These are phyloP conservation scores for Galerucella calmariensis DNA, from an alignment of 2,888 invertebrate species.

Conservation along the genomic window DNA sequence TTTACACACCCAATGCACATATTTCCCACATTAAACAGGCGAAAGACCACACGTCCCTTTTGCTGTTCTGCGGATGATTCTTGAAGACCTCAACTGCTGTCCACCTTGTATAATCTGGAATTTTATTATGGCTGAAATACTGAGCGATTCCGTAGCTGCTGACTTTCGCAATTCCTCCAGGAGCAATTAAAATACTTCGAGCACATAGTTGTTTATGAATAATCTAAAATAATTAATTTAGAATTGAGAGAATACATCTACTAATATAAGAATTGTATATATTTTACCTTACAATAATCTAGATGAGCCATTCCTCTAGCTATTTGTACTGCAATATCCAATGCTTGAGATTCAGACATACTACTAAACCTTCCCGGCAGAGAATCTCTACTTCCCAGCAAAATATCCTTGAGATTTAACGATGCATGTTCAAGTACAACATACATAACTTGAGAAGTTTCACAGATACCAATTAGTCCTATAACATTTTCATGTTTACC, in stretches of 20 bases:
- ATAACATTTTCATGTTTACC: conserved; percentile 79
- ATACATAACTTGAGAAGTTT: conserved; percentile 79
- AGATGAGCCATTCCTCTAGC: conserved; percentile 79
- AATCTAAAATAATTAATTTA: conserved; percentile 63
- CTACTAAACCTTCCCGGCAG: conserved; percentile 66
- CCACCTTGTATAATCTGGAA: conserved; percentile 83
- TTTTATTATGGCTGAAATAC: conserved; percentile 72
- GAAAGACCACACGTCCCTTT: conserved; percentile 87
- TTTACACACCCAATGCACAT: conserved; percentile 72
- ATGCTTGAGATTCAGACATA: conserved; percentile 72
- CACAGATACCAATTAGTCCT: conserved; percentile 81
- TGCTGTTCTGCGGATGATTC: conserved; percentile 74
- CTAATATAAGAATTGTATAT: conserved; percentile 1
- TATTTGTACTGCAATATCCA: conserved; percentile 76
- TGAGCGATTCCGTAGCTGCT: conserved; percentile 81
- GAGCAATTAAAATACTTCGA: conserved; percentile 74
- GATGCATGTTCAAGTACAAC: conserved; percentile 78
- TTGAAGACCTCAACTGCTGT: conserved; percentile 81
- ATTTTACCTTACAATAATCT: conserved; percentile 68
- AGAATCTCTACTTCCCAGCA: conserved; percentile 72
- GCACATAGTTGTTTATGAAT: conserved; percentile 80
- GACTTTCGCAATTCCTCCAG: conserved; percentile 67
- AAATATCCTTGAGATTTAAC: conserved; percentile 75
- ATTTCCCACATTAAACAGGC: conserved; percentile 87
- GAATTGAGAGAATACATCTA: no score